Base-by-base conservation (phyloP, 2,888 invertebrate genomes). In the Nebria salina region DNA sequence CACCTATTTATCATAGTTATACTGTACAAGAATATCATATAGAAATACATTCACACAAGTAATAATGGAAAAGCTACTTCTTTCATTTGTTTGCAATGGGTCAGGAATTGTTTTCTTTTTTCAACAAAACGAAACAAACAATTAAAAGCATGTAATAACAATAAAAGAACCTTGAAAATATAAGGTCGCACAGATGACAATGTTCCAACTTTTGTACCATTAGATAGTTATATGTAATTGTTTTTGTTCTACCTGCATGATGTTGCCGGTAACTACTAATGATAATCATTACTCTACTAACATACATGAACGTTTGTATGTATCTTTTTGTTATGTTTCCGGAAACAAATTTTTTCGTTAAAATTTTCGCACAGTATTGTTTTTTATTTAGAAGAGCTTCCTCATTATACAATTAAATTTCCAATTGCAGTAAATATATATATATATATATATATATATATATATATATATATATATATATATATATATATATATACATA, bases 191-290 rank as follows among this genome's bases (percentile, higher is more conserved):
- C 13, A 54, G 54, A 54, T 54, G 54, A 54, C 54, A 54, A 54
- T 11, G 54, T 54, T 54, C 13, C 54, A 6, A 7, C 7, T 54
- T 54, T 54, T 13, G 7, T 8, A 8, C 54, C 54, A 54, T 54
- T 54, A 54, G 54, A 54, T 54, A 54, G 54, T 2, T 11, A 54
- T 54, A 8, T 54, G 54, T 54, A 54, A 54, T 54, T 54, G 54
- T 54, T 54, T 54, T 54, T 54, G 54, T 54, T 54, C 54, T 54
- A 54, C 54, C 54, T 54, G 54, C 54, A 54, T 54, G 54, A 54
- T 54, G 54, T 54, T 54, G 54, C 54, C 13, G 54, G 54, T 54
- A 54, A 13, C 54, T 34, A 34, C 34, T 54, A 54, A 54, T 54
- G 54, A 54, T 54, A 11, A 54, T 54, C 13, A 54, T 13, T 54